Evolutionary conservation across 2,113 vertebrate genomes (phyloP).

Genomic region (Pedionomus torquatus): DNA sequence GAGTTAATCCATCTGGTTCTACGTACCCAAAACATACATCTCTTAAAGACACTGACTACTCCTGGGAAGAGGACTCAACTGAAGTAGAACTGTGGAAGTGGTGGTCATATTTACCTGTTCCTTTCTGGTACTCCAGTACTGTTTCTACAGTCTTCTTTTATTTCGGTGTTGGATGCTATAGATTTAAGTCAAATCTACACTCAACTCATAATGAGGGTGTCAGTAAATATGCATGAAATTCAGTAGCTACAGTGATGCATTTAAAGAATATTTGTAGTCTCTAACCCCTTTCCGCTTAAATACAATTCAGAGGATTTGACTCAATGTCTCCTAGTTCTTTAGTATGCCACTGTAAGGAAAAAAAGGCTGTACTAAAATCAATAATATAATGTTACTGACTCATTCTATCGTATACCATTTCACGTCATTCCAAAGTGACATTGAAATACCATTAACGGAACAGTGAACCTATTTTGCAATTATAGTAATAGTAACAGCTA

Average conservation of each 20-base stretch:
- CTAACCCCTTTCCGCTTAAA: background rate
- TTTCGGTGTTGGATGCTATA: background rate
- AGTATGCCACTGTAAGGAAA: background rate
- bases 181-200: background rate
- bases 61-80: background rate
- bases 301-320: background rate
- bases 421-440: constrained; percentile 11
- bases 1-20: background rate
- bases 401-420: background rate
- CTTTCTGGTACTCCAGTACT: background rate
- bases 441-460: constrained; percentile 37
- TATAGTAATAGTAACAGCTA: constrained; percentile 13
- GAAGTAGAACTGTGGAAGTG: background rate
- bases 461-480: constrained; percentile 9
- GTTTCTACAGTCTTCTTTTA: background rate
- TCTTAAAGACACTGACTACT: background rate
- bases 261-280: background rate
- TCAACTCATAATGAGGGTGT: background rate
- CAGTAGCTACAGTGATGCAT: background rate
- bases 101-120: background rate
- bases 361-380: background rate
- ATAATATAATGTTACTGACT: constrained; percentile 12
- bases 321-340: background rate
- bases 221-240: background rate
- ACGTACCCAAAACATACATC: background rate